Conservation (phyloP, 2,888 invertebrate genomes). For the Papilio gigon region DNA sequence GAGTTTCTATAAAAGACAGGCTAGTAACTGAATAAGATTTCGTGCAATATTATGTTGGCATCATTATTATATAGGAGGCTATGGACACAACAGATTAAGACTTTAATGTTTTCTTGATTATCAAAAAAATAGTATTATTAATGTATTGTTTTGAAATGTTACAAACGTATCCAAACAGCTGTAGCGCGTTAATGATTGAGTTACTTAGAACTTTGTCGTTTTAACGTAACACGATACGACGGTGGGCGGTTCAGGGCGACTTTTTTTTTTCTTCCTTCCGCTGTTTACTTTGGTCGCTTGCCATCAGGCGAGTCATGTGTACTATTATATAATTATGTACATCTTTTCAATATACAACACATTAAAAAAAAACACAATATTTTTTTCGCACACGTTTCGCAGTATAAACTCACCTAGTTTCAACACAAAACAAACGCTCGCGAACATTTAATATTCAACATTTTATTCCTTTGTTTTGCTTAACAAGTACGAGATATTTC, state of each 20-base stretch:
- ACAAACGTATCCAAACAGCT: background rate
- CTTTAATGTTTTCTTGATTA: too few species aligned
- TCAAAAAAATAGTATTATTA: too few species aligned
- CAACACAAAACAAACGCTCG: background rate
- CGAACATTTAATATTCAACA: conserved; percentile 5
- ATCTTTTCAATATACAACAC: background rate
- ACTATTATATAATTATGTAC: background rate
- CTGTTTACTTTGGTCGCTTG: conserved; percentile 13
- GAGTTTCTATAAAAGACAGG: background rate
- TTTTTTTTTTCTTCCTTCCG: conserved; percentile 20
- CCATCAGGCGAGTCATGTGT: conserved; percentile 9
- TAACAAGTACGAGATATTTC: conserved; percentile 10
- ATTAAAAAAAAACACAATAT: background rate
- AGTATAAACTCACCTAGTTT: background rate
- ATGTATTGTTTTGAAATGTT: too few species aligned
- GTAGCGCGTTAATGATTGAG: background rate
- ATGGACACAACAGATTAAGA: too few species aligned
- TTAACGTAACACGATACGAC: background rate
- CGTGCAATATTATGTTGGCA: too few species aligned
- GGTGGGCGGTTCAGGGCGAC: background rate
- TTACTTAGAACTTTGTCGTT: background rate
- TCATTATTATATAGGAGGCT: too few species aligned
- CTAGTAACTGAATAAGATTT: too few species aligned
- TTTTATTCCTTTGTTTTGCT: conserved; percentile 4
- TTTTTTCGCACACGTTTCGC: background rate